Evolutionary conservation across 2,888 invertebrate species (phyloP), one percentile per base, ranked within the genome.

Genomic region (Catocala sponsa): DNA sequence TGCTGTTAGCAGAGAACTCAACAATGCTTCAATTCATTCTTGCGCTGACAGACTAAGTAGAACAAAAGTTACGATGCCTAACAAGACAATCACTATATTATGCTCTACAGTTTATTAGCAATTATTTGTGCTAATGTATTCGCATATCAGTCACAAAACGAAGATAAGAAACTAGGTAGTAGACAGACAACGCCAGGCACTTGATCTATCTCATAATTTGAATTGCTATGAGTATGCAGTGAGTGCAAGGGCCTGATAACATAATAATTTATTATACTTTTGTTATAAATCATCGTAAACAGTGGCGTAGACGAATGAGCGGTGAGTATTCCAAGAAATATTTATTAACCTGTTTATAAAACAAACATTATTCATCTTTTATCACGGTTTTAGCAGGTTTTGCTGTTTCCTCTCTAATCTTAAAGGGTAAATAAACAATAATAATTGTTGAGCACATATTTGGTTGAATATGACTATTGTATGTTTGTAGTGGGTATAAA

Each of bases 171-270:
- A 6, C 7, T 7, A 9, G 9, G 7, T 6, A 38, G 35, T 35
- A 35, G 35, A 2, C 35, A 38, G 35, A 38, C 35, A 38, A 9
- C 9, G 6, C 4, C 0, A 38, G 9, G 35, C 6, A 9, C 6
- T 25, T 25, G 25, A 25, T 25, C 25, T 25, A 25, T 25, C 25
- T 25, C 6, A 38, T 38, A 38, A 38, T 15, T 46, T 10, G 25
- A 15, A 46, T 15, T 46, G 10, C 15, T 15, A 2, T 9, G 46
- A 25, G 15, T 9, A 9, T 15, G 12, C 47, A 48, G 5, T 7
- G 46, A 47, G 58, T 52, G 44, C 51, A 52, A 52, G 46, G 58
- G 13, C 44, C 58, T 58, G 51, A 58, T 58, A 58, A 38, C 38
- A 38, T n/a, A 10, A n/a, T 50, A 35, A 46, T 58, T 46, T 32